Percentiles rank a stretch among this genome's conserved stretches.
Conservation (phyloP, 1,140 invertebrate genomes). For the Saccostrea cuccullata region DNA sequence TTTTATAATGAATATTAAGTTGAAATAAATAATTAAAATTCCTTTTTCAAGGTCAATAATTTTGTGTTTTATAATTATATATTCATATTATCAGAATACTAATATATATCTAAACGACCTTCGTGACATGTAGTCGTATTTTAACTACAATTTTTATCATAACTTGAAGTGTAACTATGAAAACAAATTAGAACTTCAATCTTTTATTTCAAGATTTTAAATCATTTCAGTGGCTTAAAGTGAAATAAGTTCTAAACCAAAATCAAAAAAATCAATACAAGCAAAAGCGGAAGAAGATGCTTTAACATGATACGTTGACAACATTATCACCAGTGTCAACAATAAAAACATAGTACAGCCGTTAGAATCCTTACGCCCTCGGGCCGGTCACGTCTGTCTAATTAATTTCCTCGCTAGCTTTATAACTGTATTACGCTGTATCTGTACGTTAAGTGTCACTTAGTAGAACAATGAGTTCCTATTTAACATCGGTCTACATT, state of each 20-base stretch:
- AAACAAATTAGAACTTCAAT: too few relatives aligned
- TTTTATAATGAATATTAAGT: too few relatives aligned
- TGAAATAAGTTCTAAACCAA: neutral
- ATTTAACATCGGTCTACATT: neutral
- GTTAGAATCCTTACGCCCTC: neutral
- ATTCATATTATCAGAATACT: too few relatives aligned
- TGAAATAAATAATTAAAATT: too few relatives aligned
- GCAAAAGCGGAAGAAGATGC: neutral
- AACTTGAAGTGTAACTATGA: too few relatives aligned
- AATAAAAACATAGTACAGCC: neutral
- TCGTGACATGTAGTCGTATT: too few relatives aligned
- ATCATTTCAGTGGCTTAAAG: too few relatives aligned
- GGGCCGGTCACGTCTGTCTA: neutral
- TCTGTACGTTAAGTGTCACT: neutral
- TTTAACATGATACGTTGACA: neutral
- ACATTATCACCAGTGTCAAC: neutral
- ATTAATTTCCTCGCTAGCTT: neutral
- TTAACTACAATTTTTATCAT: too few relatives aligned
- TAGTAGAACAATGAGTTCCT: neutral
- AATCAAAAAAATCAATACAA: neutral
- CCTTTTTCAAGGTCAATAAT: too few relatives aligned
- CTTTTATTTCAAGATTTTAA: too few relatives aligned
- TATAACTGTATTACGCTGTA: neutral
- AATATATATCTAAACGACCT: too few relatives aligned
- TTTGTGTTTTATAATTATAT: too few relatives aligned